phyloP scores from a whole-genome alignment of 2,113 vertebrate genomes.

The Anhinga anhinga region DNA sequence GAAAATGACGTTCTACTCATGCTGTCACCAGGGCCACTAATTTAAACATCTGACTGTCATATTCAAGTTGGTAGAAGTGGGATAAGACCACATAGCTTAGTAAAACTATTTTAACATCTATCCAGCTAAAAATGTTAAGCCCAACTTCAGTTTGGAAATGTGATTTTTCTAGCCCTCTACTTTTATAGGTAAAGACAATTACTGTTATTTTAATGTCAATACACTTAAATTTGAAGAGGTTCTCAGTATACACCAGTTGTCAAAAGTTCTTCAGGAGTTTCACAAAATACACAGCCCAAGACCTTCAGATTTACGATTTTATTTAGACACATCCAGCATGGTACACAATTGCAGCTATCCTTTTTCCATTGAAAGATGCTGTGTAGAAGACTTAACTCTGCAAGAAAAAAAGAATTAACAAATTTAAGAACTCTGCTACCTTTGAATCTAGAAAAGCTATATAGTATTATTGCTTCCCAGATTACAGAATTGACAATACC shows the following conservation, averaged over 20 bases:
- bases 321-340: slow-evolving; percentile 62
- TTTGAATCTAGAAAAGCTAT: not conserved
- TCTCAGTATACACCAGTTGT: not conserved
- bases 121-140: not conserved
- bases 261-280: not conserved
- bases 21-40: not conserved
- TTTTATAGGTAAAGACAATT: fast-evolving
- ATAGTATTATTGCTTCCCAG: not conserved
- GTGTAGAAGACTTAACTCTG: slow-evolving; percentile 46
- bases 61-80: not conserved
- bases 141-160: not conserved
- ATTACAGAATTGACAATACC: fast-evolving
- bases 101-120: not conserved
- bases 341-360: not conserved
- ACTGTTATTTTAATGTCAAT: not conserved
- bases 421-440: not conserved
- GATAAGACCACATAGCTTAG: not conserved
- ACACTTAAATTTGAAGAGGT: not conserved
- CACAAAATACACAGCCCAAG: not conserved
- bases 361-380: not conserved
- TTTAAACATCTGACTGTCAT: not conserved
- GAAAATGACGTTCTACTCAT: not conserved
- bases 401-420: not conserved
- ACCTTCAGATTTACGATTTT: slow-evolving; percentile 52
- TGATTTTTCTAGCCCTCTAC: not conserved